Conservation (phyloP, 2,113 vertebrate species). For the Phodopus roborovskii region DNA sequence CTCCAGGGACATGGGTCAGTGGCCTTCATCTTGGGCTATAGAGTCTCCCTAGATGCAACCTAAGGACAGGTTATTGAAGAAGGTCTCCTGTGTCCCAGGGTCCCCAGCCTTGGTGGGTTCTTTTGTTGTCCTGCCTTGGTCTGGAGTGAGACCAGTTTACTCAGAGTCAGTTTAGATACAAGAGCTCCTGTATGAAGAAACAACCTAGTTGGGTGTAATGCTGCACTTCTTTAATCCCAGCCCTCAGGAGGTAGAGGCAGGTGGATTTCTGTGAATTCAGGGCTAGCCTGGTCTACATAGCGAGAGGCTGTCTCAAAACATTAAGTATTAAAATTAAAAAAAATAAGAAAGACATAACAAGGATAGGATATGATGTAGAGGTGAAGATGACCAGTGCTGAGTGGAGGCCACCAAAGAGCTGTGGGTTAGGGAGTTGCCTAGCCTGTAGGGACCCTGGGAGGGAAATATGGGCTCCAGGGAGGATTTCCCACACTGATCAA, state of each 20-base stretch:
- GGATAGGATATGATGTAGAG: fast-evolving
- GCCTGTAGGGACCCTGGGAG: not conserved
- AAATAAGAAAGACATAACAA: not conserved
- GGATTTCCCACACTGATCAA: not conserved
- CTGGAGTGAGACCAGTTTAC: not conserved
- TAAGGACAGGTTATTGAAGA: not conserved
- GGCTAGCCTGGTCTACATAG: not conserved
- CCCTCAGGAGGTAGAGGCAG: not conserved
- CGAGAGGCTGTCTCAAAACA: not conserved
- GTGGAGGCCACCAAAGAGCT: not conserved
- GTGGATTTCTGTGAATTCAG: not conserved
- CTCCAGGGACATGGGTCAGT: not conserved
- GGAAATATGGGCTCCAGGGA: not conserved
- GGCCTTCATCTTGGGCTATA: no score
- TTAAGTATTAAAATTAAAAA: not conserved
- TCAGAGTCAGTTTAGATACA: not conserved
- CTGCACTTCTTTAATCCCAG: not conserved
- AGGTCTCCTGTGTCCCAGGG: not conserved
- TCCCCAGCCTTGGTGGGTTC: not conserved
- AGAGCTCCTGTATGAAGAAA: not conserved
- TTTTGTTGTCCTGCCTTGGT: not conserved
- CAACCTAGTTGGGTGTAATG: not conserved
- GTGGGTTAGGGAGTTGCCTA: not conserved
- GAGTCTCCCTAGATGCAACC: not conserved
- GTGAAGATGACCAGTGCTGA: not conserved